Evolutionary conservation across 2,797 vertebrate species (phyloP).

Genomic region (Cheirogaleus major): DNA sequence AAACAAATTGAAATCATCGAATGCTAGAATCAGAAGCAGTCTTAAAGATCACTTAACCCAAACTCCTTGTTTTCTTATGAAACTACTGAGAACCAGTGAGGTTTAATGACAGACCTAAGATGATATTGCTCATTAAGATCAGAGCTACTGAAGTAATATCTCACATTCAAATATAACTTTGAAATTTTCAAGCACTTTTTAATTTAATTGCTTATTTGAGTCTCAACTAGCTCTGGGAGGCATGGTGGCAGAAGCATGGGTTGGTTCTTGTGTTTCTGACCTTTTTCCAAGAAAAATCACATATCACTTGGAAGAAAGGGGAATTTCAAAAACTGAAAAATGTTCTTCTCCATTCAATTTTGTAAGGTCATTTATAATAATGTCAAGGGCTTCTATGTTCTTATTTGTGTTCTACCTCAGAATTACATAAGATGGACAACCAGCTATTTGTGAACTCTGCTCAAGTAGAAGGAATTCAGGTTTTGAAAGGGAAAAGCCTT

Average conservation of each 20-base stretch:
- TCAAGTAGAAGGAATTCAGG: background rate
- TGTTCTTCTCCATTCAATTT: background rate
- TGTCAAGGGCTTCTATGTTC: background rate
- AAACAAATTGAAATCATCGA: constrained; percentile 22
- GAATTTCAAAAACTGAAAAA: constrained; percentile 12
- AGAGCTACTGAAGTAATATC: background rate
- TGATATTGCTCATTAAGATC: background rate
- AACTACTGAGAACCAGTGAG: background rate
- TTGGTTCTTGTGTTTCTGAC: background rate
- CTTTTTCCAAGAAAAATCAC: constrained; percentile 17
- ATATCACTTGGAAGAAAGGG: background rate
- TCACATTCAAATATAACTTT: background rate
- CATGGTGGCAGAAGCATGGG: background rate
- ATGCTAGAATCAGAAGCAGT: background rate
- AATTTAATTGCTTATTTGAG: background rate
- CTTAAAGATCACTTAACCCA: background rate
- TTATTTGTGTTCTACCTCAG: background rate
- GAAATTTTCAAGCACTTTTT: background rate
- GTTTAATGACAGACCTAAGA: background rate
- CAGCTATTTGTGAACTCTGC: background rate
- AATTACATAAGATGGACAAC: background rate
- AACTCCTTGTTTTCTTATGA: background rate
- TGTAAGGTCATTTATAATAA: background rate
- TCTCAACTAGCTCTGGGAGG: background rate
- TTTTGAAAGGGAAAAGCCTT: background rate